phyloP scores from a whole-genome alignment of 2,113 vertebrate species.

The Calonectris borealis region DNA sequence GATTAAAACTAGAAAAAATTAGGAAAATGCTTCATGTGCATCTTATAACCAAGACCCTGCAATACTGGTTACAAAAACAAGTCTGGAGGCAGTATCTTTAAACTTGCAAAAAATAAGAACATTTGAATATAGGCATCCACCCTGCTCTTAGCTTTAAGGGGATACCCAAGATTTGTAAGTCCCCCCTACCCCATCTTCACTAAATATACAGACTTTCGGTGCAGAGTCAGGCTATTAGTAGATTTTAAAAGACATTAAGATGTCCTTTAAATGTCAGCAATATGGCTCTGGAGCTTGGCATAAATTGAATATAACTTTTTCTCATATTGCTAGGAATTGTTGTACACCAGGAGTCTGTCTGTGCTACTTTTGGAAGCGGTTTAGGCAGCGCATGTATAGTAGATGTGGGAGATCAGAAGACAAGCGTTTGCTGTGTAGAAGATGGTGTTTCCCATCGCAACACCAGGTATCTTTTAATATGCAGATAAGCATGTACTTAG shows the following conservation, averaged over 20 bases:
- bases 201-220: not conserved
- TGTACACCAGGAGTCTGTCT: constrained; percentile 97
- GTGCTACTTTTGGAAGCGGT: constrained; percentile 93
- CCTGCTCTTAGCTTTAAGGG: not conserved
- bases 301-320: not conserved
- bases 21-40: not conserved
- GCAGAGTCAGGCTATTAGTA: not conserved
- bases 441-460: constrained; percentile 96
- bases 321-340: constrained; percentile 80
- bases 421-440: constrained; percentile 95
- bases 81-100: not conserved
- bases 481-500: not conserved
- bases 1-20: not conserved
- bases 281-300: not conserved
- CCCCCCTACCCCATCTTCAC: fast-evolving
- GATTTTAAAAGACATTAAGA: not conserved
- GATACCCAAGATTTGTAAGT: not conserved
- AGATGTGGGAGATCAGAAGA: constrained; percentile 97
- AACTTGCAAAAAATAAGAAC: not conserved
- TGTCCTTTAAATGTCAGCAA: not conserved
- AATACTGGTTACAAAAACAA: not conserved
- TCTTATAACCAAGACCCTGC: not conserved
- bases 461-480: constrained; percentile 80
- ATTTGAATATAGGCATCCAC: not conserved
- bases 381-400: constrained; percentile 94